These are phyloP conservation scores for Chydorus sphaericus DNA, from an alignment of 2,888 invertebrate species.

Conservation along the genomic window DNA sequence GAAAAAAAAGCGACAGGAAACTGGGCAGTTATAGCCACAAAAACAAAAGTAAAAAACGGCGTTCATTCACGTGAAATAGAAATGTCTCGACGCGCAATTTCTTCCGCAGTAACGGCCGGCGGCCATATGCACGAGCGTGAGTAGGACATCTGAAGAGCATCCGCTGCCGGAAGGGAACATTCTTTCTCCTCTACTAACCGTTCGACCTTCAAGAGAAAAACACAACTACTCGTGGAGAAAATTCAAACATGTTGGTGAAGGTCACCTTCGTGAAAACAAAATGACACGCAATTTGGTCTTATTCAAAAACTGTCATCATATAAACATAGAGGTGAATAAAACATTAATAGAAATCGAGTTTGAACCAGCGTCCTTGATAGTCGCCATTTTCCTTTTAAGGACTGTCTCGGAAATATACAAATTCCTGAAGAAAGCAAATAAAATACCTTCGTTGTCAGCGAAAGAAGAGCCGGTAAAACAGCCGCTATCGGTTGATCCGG, in stretches of 20 bases:
- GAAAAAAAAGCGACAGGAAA: neutral
- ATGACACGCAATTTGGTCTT: no score
- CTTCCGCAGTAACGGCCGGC: neutral
- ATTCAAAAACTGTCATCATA: no score
- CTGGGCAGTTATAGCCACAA: no score
- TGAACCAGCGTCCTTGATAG: no score
- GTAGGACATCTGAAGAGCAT: slow-evolving; percentile 3
- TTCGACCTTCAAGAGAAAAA: slow-evolving; percentile 2
- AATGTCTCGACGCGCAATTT: neutral
- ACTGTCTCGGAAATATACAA: no score
- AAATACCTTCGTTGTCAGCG: slow-evolving; percentile 7
- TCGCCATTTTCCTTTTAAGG: no score
- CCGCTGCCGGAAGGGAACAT: neutral
- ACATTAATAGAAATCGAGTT: no score
- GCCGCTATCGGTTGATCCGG: slow-evolving; percentile 11
- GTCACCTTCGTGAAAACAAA: slow-evolving; percentile 5
- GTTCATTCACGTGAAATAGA: no score
- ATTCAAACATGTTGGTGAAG: slow-evolving; percentile 8
- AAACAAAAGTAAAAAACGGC: no score
- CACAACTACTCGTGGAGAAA: no score
- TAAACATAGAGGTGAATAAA: no score
- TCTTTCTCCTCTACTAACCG: neutral
- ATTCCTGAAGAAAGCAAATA: no score
- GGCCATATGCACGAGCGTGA: neutral
- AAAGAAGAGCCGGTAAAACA: slow-evolving; percentile 8